Evolutionary conservation across 2,797 vertebrate species (phyloP), one percentile per base, ranked within the genome.

Genomic region (Balearica regulorum): DNA sequence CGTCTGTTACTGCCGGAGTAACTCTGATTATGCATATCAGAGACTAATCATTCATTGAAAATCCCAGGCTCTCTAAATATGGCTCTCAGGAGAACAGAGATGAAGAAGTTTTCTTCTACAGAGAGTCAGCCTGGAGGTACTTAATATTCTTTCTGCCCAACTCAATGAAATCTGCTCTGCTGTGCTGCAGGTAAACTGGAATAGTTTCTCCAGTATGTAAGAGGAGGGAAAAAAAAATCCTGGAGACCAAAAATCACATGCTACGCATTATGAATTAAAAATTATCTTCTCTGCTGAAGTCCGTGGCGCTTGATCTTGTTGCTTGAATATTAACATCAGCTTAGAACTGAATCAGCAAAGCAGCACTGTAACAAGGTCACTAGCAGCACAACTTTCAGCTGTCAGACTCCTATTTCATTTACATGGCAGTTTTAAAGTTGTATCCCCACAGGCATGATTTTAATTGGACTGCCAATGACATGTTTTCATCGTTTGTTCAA

Each of bases 291-390:
- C 82, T 65, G 46, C 80, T 77, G 55, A 96, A 85, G 60, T 87
- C 72, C 2, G 0, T 10, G n/a, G 41, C 2, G 7, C 76, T 85
- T 64, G 57, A 29, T 94, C 21, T 75, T 65, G 64, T 75, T 80
- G 60, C 57, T 73, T 80, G 93, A 95, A 90, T 96, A 93, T 94
- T 93, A 94, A 95, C 48, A 5, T 57, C 68, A 43, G 73, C 78
- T 95, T 83, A 80, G 81, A 87, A 96, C 85, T 90, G 71, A 96
- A 88, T 93, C 89, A 93, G 91, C 88, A 88, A 91, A 76, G 70
- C 31, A 6, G 75, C 21, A 24, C 82, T 6, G 11, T 79, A 90
- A 94, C 66, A 87, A 93, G 84, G 93, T 94, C 83, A 85, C 68
- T 31, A 62, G 12, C 62, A 57, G 83, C 85, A 83, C 66, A 94